phyloP scores from a whole-genome alignment of 2,888 invertebrate genomes.

The Sturmia bella region DNA sequence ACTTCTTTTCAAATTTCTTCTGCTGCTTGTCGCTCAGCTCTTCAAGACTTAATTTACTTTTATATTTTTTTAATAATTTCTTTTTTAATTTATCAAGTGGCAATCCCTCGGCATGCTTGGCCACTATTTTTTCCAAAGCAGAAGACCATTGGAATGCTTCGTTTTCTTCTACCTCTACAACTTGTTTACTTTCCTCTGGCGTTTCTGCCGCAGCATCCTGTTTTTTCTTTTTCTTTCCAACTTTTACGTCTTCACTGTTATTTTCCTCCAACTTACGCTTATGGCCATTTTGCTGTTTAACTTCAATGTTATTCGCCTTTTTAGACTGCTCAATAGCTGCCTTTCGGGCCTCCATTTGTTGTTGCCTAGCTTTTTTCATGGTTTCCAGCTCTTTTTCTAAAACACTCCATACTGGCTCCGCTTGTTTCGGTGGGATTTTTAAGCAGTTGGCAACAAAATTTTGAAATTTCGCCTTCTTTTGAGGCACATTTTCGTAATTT shows the following conservation, averaged over 20 bases:
- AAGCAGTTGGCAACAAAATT: constrained; percentile 88
- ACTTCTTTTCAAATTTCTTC: constrained; percentile 87
- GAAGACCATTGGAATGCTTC: constrained; percentile 76
- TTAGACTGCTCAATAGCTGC: constrained; percentile 64
- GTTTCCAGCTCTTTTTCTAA: constrained; percentile 84
- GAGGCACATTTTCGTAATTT: constrained; percentile 90
- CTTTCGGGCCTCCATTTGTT: constrained; percentile 70
- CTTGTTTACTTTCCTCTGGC: neutral
- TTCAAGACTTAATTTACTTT: constrained; percentile 77
- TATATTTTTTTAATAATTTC: constrained; percentile 87
- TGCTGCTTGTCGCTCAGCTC: constrained; percentile 82
- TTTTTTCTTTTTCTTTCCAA: constrained; percentile 56
- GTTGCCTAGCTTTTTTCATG: constrained; percentile 75
- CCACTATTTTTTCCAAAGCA: constrained; percentile 73
- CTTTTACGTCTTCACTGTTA: constrained; percentile 31
- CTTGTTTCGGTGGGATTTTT: constrained; percentile 84
- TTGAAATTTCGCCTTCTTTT: constrained; percentile 92
- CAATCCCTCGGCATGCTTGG: constrained; percentile 84
- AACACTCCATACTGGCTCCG: constrained; percentile 86
- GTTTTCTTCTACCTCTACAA: neutral
- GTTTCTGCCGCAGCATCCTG: constrained; percentile 23
- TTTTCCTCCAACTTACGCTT: constrained; percentile 75
- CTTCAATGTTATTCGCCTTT: constrained; percentile 9
- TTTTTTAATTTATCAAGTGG: constrained; percentile 88
- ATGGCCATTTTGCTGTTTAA: constrained; percentile 80